Evolutionary conservation across 1,140 invertebrate species (phyloP).

Genomic region (Drosophila leontia): DNA sequence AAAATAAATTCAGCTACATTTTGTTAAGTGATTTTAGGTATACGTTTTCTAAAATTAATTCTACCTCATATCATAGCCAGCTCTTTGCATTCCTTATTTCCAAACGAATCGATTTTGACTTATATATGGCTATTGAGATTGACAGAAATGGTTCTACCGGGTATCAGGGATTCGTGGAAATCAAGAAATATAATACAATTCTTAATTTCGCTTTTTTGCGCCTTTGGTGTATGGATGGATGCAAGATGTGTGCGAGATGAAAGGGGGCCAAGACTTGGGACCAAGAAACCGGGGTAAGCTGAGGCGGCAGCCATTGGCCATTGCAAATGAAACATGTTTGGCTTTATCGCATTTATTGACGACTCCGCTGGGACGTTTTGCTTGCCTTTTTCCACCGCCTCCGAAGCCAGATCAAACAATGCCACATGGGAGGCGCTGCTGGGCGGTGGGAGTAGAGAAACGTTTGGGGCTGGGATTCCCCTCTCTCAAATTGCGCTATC

Average conservation of each 20-base stretch:
- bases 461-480: constrained; percentile 1
- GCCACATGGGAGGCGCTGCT: constrained; percentile 38
- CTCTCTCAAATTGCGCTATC: constrained; percentile 66
- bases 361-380: constrained; percentile 79
- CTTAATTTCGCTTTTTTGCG: constrained; percentile 25
- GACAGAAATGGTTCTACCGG: constrained; percentile 14
- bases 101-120: constrained; percentile 5
- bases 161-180: constrained; percentile 35
- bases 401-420: constrained; percentile 75
- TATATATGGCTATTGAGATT: constrained; percentile 30
- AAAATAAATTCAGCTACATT: too few species aligned
- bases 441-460: background rate
- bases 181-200: constrained; percentile 38
- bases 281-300: constrained; percentile 20
- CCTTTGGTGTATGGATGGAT: constrained; percentile 15
- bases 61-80: background rate
- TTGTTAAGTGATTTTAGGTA: background rate
- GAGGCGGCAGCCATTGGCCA: constrained; percentile 50
- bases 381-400: constrained; percentile 42
- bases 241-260: constrained; percentile 58
- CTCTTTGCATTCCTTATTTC: background rate
- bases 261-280: background rate
- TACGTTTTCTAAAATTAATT: background rate
- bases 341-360: constrained; percentile 83
- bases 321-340: constrained; percentile 83